A percentile compares a stretch with the other conserved stretches of the same genome.
phyloP scores from a whole-genome alignment of 2,888 invertebrate genomes.

The Willowsia nigromaculata region DNA sequence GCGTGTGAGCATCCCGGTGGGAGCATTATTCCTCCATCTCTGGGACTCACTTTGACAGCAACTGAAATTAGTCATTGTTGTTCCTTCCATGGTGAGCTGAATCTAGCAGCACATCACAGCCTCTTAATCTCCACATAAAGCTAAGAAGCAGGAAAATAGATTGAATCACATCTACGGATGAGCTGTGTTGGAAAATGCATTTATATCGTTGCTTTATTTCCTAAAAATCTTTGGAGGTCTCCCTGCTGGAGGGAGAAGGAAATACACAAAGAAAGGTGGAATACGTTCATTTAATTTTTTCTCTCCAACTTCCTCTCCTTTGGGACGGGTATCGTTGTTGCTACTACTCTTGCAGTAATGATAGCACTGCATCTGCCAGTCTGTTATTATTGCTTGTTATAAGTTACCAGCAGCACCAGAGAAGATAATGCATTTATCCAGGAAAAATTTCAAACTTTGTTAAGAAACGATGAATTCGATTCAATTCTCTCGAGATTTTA shows the following conservation, averaged over 20 bases:
- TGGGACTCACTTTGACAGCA: neutral
- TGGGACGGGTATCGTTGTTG: too few species aligned
- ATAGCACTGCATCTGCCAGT: neutral
- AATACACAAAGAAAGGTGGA: neutral
- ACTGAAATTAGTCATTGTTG: conserved; percentile 39
- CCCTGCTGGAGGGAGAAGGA: neutral
- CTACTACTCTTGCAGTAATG: too few species aligned
- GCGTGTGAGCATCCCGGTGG: conserved; percentile 52
- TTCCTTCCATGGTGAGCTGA: neutral
- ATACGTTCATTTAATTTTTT: neutral
- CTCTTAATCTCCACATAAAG: neutral
- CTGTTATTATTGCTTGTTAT: too few species aligned
- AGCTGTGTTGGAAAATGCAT: neutral
- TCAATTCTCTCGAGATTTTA: neutral
- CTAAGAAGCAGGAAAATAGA: neutral
- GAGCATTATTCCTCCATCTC: conserved; percentile 15
- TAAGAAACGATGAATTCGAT: neutral
- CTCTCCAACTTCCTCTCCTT: neutral
- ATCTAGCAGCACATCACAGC: neutral
- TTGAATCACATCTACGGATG: neutral
- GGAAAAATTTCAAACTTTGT: neutral
- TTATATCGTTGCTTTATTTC: neutral
- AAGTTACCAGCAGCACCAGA: too few species aligned
- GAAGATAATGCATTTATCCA: too few species aligned
- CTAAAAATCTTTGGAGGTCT: conserved; percentile 23